Conservation (phyloP, 1,140 invertebrate genomes). For the Ostrea edulis region DNA sequence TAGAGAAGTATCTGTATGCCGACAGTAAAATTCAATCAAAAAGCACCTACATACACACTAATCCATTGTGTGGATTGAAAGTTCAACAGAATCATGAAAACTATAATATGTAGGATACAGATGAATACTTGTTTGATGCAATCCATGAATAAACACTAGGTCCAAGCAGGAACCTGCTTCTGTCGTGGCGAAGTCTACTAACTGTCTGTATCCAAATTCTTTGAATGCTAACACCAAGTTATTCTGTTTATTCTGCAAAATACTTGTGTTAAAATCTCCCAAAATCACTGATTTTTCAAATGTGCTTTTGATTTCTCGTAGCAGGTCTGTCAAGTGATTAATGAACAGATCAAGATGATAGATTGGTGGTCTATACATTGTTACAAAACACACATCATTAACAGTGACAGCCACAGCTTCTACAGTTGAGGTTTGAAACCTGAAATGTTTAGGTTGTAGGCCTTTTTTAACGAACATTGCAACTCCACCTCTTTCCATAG, state of each 20-base stretch:
- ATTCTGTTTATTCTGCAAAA: neutral
- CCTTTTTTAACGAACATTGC: conserved; percentile 34
- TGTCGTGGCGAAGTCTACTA: conserved; percentile 39
- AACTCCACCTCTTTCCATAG: conserved; percentile 40
- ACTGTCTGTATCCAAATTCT: conserved; percentile 41
- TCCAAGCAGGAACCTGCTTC: conserved; percentile 38
- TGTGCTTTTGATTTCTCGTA: neutral
- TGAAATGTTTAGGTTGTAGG: neutral
- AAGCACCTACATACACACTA: no score
- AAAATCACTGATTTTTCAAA: neutral
- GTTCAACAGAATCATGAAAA: conserved; percentile 47
- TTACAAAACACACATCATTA: neutral
- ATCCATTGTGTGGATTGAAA: neutral
- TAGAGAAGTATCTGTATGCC: no score
- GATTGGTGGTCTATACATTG: conserved; percentile 46
- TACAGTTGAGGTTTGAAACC: conserved; percentile 24
- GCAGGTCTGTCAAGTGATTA: neutral
- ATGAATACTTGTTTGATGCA: neutral
- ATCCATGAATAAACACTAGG: conserved; percentile 36
- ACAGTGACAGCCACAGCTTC: conserved; percentile 20
- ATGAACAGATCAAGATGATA: conserved; percentile 30
- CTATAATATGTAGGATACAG: conserved; percentile 52
- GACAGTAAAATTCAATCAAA: no score
- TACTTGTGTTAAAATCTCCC: conserved; percentile 58
- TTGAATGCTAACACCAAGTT: neutral